Conservation (phyloP, 2,113 vertebrate genomes). For the Athene noctua region DNA sequence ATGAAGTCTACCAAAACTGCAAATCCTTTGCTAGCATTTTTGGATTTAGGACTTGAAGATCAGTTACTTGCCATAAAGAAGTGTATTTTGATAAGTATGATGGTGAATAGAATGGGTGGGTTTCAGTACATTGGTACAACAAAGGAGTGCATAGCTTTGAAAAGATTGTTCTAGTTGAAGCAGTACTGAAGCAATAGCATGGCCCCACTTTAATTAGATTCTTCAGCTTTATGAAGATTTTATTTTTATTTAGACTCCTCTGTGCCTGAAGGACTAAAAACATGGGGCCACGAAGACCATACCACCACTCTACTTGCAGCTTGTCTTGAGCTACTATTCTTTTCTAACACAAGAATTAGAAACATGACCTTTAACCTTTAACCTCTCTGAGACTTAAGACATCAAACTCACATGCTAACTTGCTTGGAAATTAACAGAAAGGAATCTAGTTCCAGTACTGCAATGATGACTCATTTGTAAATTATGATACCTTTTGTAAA, state of each 20-base stretch:
- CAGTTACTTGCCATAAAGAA: background rate
- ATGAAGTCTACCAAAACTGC: background rate
- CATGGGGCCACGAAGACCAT: rapidly evolving
- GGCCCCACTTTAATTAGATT: background rate
- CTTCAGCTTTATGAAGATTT: background rate
- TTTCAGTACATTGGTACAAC: background rate
- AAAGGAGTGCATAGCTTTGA: background rate
- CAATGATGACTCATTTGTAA: background rate
- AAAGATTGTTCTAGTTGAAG: background rate
- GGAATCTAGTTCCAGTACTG: background rate
- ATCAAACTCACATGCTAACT: background rate
- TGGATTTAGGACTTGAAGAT: background rate
- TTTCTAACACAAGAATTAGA: background rate
- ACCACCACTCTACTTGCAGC: background rate
- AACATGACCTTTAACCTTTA: background rate
- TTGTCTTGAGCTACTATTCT: background rate
- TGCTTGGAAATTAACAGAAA: background rate
- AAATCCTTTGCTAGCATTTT: background rate
- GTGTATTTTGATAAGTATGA: background rate
- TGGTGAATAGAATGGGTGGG: background rate
- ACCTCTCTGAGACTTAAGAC: background rate
- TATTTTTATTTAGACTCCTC: background rate
- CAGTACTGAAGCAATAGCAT: background rate
- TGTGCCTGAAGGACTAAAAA: background rate
- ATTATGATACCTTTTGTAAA: background rate